Evolutionary conservation across 2,797 vertebrate genomes (phyloP), one percentile per base, ranked within the genome.

Genomic region (Micrastur ruficollis): DNA sequence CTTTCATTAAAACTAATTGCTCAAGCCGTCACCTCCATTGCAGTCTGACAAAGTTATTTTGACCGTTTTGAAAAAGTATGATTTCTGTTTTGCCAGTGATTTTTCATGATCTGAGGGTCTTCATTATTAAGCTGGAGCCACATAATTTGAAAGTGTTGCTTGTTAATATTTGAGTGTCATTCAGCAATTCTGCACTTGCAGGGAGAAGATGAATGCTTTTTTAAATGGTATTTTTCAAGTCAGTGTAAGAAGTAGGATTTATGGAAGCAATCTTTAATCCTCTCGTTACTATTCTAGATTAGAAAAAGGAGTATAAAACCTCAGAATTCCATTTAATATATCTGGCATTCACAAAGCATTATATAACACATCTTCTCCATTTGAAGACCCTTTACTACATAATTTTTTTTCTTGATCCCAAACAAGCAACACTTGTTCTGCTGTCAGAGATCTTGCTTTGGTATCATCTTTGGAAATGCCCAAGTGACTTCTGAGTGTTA

Each of bases 191-290:
- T 80, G 38, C n/a, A 50, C 31, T 92, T 68, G 47, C 58, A 70
- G 23, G 27, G 31, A 86, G 50, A 90, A 75, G 47, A 91, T 55
- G 76, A 94, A 91, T 89, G 27, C 8, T 80, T 93, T 90, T 80
- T 82, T 44, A 87, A 92, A 93, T 58, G 49, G 20, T 34, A 55
- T 87, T 94, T 96, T 90, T 87, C 53, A 89, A 91, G 75, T 74
- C 61, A 74, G 5, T 62, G 46, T 87, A 71, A 80, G 71, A 83
- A 95, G 53, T n/a, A 85, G 71, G 61, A 91, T 93, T 95, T 95
- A 74, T 78, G 68, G 86, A 86, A 93, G 58, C 71, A 91, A 80
- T 82, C 90, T 93, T 91, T 97, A 95, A 94, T 96, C 68, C 79
- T 89, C 75, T 87, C 18, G 14, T 87, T 87, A 53, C 49, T 89